A percentile compares a stretch with the other conserved stretches of the same genome.
Conservation (phyloP, 2,888 invertebrate genomes). For the Catocala fraxini region DNA sequence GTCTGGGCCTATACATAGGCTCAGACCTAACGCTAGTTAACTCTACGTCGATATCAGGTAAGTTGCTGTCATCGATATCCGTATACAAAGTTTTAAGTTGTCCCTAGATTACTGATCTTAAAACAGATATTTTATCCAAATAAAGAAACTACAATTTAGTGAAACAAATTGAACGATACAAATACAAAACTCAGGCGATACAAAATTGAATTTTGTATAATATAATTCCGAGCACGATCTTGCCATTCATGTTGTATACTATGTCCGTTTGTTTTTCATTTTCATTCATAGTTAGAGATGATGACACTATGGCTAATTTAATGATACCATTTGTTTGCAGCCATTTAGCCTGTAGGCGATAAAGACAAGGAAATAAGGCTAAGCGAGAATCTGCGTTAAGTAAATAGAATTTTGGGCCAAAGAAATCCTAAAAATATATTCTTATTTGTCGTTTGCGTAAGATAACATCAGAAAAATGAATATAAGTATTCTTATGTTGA, state of each 20-base stretch:
- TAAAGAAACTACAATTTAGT: too few relatives aligned
- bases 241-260: neutral
- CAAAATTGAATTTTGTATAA: too few relatives aligned
- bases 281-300: slow-evolving; percentile 1
- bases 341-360: neutral
- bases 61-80: too few relatives aligned
- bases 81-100: too few relatives aligned
- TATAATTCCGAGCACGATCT: neutral
- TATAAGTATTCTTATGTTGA: neutral
- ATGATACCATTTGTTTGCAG: slow-evolving; percentile 4
- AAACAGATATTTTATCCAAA: too few relatives aligned
- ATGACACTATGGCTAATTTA: slow-evolving; percentile 1
- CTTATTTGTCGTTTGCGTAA: neutral
- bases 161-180: too few relatives aligned
- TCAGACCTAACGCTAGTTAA: too few relatives aligned
- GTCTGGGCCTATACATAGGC: too few relatives aligned
- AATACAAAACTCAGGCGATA: too few relatives aligned
- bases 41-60: too few relatives aligned
- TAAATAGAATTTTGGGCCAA: neutral
- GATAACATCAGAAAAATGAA: neutral
- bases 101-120: too few relatives aligned
- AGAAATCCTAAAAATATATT: neutral
- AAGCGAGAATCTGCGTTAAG: neutral
- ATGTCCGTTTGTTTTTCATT: slow-evolving; percentile 1
- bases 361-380: neutral